These are phyloP conservation scores for Phyto melanocephala DNA, from an alignment of 2,888 invertebrate species.

Conservation along the genomic window DNA sequence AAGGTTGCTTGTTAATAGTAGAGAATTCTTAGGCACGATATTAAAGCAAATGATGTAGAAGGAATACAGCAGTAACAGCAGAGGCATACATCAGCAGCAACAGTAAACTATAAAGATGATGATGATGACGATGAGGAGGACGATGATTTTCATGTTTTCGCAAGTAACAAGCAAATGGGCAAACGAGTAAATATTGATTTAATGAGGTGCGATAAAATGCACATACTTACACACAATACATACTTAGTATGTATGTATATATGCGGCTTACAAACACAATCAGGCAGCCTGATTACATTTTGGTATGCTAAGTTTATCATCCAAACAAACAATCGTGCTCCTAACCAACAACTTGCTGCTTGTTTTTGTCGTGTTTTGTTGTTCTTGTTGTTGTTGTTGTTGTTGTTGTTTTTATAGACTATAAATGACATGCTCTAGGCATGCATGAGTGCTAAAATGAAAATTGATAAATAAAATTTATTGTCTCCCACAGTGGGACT, in stretches of 20 bases:
- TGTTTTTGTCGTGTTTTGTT: conserved; percentile 12
- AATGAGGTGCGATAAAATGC: conserved; percentile 74
- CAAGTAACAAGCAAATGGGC: conserved; percentile 56
- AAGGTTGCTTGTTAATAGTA: background rate
- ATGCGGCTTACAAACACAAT: background rate
- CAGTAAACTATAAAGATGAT: conserved; percentile 37
- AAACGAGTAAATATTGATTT: conserved; percentile 73
- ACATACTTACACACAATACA: conserved; percentile 1
- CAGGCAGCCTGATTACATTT: conserved; percentile 57
- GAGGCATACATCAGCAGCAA: conserved; percentile 28
- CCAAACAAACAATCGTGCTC: conserved; percentile 36
- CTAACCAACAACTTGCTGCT: conserved; percentile 30
- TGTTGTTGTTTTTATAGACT: conserved; percentile 50
- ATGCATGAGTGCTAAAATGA: conserved; percentile 64
- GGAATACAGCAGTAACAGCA: conserved; percentile 6
- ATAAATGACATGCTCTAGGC: conserved; percentile 62
- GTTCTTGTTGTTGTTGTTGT: background rate
- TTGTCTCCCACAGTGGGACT: too few relatives aligned
- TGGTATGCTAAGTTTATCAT: conserved; percentile 60
- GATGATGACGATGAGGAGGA: conserved; percentile 32
- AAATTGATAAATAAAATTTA: too few relatives aligned
- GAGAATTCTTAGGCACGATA: conserved; percentile 43
- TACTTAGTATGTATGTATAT: background rate
- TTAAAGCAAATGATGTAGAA: conserved; percentile 30
- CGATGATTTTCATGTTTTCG: conserved; percentile 54